Base-by-base conservation (phyloP, 2,888 invertebrate genomes). In the Lasioglossum oenotherae region DNA sequence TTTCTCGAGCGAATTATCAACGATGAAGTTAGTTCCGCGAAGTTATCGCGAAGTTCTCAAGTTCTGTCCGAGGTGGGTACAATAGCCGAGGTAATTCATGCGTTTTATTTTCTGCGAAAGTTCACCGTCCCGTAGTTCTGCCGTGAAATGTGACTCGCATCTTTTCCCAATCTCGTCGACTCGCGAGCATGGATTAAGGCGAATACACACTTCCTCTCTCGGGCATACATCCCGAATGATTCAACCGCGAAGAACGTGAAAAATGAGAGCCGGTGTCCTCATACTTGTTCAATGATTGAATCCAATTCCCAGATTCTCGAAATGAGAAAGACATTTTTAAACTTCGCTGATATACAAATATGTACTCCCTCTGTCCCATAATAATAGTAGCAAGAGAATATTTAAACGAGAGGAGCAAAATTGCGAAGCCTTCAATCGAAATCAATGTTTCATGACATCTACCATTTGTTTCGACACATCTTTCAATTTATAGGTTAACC, bases 21-120 rank as follows among this genome's bases (percentile, higher is more conserved):
- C 60, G 60, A 60, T 60, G 60, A 60, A 60, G 60, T 60, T 60
- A 60, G 60, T 60, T 60, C n/a, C 27, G 27, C 60, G 27, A 60
- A 60, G 60, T 60, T 60, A 27, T 60, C 60, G 27, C 60, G 27
- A 60, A 60, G 27, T 60, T 60, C 27, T 60, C 60, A 60, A 60
- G 60, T 60, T 60, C 60, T 60, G n/a, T 60, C 60, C 60, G 12
- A n/a, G n/a, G 60, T 41, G 71, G 41, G 31, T 71, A 71, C 78
- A 69, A 49, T 46, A n/a, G 78, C 35, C 69, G 23, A 3, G 44
- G 27, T 71, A 78, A 67, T 78, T 78, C 69, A n/a, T 35, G 38
- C 41, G n/a, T 46, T 64, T 49, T 53, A 75, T 60, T 60, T 60
- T 60, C 60, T 14, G 27, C 60, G 60, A 14, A 60, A 60, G 60